Base-by-base conservation (phyloP, 2,888 invertebrate genomes). In the Drosophila mulleri region DNA sequence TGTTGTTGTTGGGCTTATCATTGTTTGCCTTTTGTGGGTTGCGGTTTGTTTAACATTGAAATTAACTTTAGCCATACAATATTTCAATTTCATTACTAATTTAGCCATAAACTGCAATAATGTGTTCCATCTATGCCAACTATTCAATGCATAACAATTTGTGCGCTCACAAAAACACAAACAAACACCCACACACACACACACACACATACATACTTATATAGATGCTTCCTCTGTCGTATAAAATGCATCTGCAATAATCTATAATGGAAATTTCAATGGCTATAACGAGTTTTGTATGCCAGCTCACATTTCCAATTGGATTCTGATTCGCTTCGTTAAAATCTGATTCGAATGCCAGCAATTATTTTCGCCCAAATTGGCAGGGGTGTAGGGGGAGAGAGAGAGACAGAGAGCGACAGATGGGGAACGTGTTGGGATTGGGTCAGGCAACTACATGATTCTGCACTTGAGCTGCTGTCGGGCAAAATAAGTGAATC, bases 31-130 rank as follows among this genome's bases (percentile, higher is more conserved):
- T 67, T 68, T 79, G 72, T 57, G 82, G 80, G 83, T 73, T 83
- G 73, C 65, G 88, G 83, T 79, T 85, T 69, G 72, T 72, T 89
- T 74, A 88, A 70, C 86, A 83, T 67, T 68, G 61, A 69, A 89
- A 85, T 88, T 89, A 82, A 75, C 72, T 72, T 76, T 59, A 4
- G 32, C 47, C 42, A 45, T 26, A 37, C 37, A 62, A 62, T 76
- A 66, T 77, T 67, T 80, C 56, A 67, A 66, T 74, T 56, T 45
- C 37, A 61, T 41, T 67, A 57, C 18, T n/a, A 48, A 39, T 37
- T 37, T 39, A 16, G 26, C 23, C 42, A 7, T 37, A 32, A 59
- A 44, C 11, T 63, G 63, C 62, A 45, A 14, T 26, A 61, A 69
- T 54, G 29, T 54, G 53, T 18, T 9, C 37, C 18, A 50, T 18